A percentile compares a stretch with the other conserved stretches of the same genome.
Evolutionary conservation across 2,797 vertebrate genomes (phyloP).

Genomic region (Semotilus atromaculatus): DNA sequence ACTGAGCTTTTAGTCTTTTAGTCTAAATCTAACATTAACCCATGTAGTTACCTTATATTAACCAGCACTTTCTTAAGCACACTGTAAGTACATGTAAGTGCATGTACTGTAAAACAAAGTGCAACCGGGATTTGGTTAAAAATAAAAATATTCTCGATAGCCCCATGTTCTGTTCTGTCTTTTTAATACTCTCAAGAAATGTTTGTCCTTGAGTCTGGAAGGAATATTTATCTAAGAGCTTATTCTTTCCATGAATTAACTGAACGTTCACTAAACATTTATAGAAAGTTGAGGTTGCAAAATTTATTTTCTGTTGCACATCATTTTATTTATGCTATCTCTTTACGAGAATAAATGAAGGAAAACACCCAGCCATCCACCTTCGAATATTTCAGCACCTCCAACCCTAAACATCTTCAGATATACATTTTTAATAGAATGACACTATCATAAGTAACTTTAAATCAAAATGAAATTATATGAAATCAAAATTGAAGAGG

Average conservation of each 20-base stretch:
- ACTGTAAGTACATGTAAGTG: background rate
- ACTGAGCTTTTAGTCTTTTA: background rate
- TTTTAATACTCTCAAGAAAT: background rate
- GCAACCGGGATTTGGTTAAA: background rate
- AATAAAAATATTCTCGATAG: background rate
- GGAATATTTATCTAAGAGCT: background rate
- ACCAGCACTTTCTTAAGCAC: background rate
- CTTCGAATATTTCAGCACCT: background rate
- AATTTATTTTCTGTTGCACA: constrained; percentile 2
- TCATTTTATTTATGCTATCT: background rate
- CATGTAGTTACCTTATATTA: too few relatives aligned
- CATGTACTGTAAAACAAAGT: background rate
- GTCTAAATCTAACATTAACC: too few relatives aligned
- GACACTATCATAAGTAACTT: constrained; percentile 1
- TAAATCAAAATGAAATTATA: background rate
- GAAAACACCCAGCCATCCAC: background rate
- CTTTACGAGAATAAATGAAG: background rate
- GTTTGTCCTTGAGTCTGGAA: constrained; percentile 2
- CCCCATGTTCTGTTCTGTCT: background rate
- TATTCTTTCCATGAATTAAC: background rate
- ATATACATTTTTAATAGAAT: background rate
- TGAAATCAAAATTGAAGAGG: background rate
- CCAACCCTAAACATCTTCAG: background rate
- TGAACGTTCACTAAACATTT: background rate
- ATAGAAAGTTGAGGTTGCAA: background rate